Base-by-base conservation (phyloP, 2,888 invertebrate genomes). In the Mantis religiosa region DNA sequence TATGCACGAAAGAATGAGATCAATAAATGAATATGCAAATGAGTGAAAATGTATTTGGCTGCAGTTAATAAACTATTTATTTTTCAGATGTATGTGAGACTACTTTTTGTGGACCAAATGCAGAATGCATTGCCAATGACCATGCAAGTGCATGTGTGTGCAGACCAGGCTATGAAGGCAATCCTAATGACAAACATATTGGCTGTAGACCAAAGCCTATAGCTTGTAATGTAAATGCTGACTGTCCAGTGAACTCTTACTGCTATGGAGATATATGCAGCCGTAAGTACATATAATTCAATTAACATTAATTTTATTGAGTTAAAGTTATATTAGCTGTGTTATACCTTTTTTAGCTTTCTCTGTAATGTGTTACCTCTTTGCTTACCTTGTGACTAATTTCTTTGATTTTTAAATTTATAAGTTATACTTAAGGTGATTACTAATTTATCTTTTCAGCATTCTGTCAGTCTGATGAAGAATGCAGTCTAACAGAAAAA, bases 131-230 rank as follows among this genome's bases (percentile, higher is more conserved):
- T 89, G 96, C 97, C 90, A 94, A 95, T 89, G 95, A 97, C 91
- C 98, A 98, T 93, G 94, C 94, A 82, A 97, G 96, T 25, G 95
- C 95, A 91, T 98, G 98, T 92, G 95, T 95, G 91, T 98, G 98
- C 92, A 95, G 96, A 91, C 92, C 94, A 91, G 98, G 97, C 88
- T 98, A 96, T 92, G 95, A 96, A 92, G 98, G 97, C 89, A 95
- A 97, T 93, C 95, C 97, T 82, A 95, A 95, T 90, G 96, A 96
- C 93, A 93, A 95, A 85, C 94, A 94, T 90, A 92, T 94, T 90
- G 98, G 98, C 84, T 98, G 98, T 92, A 95, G 95, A 92, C 96
- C 97, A 41, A 95, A 95, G 92, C 96, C 97, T 92, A 94, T 96
- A 89, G 94, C 95, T 89, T 98, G 98, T 92, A 94, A 94, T 89